These are phyloP conservation scores for Corvus cornix DNA, from an alignment of 2,113 vertebrate species.

Conservation along the genomic window DNA sequence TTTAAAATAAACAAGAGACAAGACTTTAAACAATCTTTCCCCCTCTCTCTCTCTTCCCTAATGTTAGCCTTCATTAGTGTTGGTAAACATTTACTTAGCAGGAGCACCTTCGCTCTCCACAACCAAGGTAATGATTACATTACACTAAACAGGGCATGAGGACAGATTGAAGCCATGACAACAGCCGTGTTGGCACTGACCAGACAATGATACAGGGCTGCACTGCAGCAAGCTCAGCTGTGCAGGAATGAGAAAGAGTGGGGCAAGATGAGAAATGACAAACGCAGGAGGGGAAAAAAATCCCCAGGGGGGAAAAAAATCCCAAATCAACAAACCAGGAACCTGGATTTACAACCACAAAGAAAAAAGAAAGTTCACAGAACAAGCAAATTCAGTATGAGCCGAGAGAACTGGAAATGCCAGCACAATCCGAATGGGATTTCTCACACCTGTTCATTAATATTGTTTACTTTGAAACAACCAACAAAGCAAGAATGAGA, in stretches of 20 bases:
- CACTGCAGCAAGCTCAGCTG: not conserved
- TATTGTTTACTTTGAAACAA: not conserved
- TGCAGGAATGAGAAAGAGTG: not conserved
- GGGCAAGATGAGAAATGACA: not conserved
- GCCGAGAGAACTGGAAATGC: not conserved
- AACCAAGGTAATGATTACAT: conserved; percentile 51
- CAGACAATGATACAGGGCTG: not conserved
- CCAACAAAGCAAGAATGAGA: not conserved
- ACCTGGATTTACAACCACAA: not conserved
- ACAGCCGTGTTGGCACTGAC: not conserved
- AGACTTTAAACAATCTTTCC: not conserved
- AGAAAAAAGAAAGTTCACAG: not conserved
- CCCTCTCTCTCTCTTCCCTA: not conserved
- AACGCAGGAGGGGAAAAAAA: not conserved
- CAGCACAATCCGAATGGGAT: not conserved
- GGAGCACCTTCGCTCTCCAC: conserved; percentile 16
- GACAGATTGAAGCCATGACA: not conserved
- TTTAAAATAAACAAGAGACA: conserved; percentile 9
- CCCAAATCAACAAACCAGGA: not conserved
- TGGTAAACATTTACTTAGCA: conserved; percentile 60
- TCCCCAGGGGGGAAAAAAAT: too few species aligned
- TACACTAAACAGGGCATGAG: not conserved
- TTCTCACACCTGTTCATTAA: conserved; percentile 11
- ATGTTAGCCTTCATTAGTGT: not conserved
- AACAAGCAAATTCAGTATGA: not conserved